Percentiles rank a stretch among this genome's conserved stretches.
phyloP scores from a whole-genome alignment of 1,140 invertebrate species.

The Micrasema minimum region DNA sequence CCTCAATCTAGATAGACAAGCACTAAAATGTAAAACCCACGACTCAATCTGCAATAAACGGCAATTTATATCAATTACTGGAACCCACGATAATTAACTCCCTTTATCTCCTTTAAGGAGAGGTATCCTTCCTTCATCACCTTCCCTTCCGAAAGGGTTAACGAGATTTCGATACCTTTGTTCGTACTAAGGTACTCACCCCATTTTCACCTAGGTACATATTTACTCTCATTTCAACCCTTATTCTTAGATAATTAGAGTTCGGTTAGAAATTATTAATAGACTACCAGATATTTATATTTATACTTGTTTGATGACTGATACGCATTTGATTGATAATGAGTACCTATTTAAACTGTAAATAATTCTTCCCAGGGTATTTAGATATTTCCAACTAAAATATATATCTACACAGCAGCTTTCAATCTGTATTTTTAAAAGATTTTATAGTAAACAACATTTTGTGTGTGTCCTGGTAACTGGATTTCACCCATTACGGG shows the following conservation, averaged over 20 bases:
- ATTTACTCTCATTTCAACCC: not conserved
- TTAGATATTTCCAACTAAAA: too few relatives aligned
- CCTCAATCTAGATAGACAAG: too few relatives aligned
- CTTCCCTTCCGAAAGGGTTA: constrained; percentile 16
- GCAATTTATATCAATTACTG: constrained; percentile 38
- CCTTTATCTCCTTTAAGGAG: constrained; percentile 29
- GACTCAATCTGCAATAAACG: constrained; percentile 19
- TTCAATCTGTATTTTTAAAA: too few relatives aligned
- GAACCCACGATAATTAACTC: constrained; percentile 33
- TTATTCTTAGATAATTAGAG: not conserved
- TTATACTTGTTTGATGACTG: too few relatives aligned
- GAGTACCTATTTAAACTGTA: too few relatives aligned
- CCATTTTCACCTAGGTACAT: not conserved
- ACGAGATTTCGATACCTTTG: constrained; percentile 37
- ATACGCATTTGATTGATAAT: too few relatives aligned
- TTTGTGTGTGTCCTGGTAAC: too few relatives aligned
- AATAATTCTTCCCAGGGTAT: too few relatives aligned
- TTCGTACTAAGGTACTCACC: not conserved
- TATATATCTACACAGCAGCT: too few relatives aligned
- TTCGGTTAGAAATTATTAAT: not conserved
- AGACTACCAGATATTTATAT: not conserved
- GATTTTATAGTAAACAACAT: too few relatives aligned
- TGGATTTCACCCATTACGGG: too few relatives aligned
- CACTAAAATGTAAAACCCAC: constrained; percentile 25
- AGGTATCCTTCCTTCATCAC: constrained; percentile 18